phyloP scores from a whole-genome alignment of 2,113 vertebrate species.

The Anolis carolinensis region DNA sequence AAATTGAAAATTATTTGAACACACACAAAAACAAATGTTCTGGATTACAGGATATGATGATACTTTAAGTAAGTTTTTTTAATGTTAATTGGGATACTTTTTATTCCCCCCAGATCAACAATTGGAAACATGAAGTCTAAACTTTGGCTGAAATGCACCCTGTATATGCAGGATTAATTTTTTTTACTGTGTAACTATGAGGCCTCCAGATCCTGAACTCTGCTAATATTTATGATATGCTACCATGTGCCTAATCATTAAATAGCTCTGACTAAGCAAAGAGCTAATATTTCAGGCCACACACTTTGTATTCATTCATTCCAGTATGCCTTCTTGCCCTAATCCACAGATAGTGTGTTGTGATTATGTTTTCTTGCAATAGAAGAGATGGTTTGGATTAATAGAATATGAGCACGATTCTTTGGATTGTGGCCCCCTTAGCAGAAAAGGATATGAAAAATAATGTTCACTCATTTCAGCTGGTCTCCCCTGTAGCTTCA shows the following conservation, averaged over 20 bases:
- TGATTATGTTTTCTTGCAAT: background rate
- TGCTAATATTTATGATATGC: background rate
- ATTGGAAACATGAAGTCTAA: background rate
- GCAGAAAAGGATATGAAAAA: background rate
- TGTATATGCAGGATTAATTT: background rate
- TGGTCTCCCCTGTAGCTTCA: background rate
- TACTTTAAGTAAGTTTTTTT: background rate
- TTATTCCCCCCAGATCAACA: background rate
- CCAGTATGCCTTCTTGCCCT: background rate
- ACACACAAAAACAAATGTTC: background rate
- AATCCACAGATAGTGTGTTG: background rate
- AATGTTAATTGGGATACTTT: background rate
- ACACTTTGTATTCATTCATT: background rate
- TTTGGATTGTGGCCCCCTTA: background rate
- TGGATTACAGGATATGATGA: background rate
- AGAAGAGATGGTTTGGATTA: background rate
- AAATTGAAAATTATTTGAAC: background rate
- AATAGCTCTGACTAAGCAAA: background rate
- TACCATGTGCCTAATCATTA: background rate
- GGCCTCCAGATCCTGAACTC: background rate
- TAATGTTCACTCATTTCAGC: background rate
- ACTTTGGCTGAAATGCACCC: background rate
- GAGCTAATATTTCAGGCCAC: background rate
- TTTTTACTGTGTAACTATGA: background rate
- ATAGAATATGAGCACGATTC: background rate